Conservation (phyloP, 2,888 invertebrate genomes). For the Drosophila ochracea region DNA sequence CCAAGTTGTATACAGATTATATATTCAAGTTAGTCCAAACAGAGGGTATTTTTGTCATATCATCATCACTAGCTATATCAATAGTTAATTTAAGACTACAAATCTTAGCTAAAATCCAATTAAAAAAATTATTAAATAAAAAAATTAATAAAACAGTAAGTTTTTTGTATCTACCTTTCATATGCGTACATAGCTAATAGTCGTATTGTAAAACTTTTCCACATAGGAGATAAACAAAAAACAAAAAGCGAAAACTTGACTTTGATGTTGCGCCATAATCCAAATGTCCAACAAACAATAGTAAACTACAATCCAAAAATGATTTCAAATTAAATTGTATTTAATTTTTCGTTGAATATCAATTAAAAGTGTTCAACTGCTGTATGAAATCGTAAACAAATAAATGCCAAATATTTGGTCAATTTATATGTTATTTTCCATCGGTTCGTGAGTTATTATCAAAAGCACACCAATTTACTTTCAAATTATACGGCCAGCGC, state of each 20-base stretch:
- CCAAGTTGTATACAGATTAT: background rate
- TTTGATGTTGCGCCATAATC: background rate
- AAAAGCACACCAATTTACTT: slow-evolving; percentile 66
- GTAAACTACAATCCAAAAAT: background rate
- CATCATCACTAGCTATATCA: background rate
- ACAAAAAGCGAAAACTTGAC: background rate
- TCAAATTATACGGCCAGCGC: slow-evolving; percentile 40
- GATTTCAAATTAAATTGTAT: background rate
- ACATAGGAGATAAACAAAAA: too few relatives aligned
- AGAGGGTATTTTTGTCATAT: background rate
- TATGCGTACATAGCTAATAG: too few relatives aligned
- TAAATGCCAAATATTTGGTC: background rate
- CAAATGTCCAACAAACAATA: background rate
- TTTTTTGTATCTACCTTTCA: too few relatives aligned
- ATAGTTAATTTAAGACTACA: background rate
- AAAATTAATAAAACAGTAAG: too few relatives aligned
- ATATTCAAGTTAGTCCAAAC: background rate
- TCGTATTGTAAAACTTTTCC: too few relatives aligned
- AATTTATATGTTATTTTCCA: background rate
- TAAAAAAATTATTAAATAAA: too few relatives aligned
- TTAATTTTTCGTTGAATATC: background rate
- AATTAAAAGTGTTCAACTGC: background rate
- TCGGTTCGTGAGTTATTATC: slow-evolving; percentile 7
- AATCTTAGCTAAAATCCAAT: too few relatives aligned
- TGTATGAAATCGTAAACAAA: background rate